phyloP scores from a whole-genome alignment of 2,113 vertebrate species.

The Oostethus manadensis region DNA sequence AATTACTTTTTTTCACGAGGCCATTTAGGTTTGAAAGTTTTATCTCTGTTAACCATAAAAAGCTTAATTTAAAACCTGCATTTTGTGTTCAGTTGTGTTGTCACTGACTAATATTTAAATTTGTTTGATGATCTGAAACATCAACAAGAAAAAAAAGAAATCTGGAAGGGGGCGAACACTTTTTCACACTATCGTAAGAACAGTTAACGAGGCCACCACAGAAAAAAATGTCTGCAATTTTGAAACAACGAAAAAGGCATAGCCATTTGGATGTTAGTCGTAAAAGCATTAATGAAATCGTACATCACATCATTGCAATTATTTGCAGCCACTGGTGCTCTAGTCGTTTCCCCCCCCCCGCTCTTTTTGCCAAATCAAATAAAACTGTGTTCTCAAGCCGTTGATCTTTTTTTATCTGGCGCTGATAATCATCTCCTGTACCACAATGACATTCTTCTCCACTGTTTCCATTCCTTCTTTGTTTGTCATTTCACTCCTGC shows the following conservation, averaged over 20 bases:
- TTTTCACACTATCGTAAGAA: too few species aligned
- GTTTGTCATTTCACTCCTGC: constrained; percentile 35
- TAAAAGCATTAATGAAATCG: constrained; percentile 58
- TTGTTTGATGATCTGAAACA: too few species aligned
- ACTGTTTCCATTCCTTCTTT: constrained; percentile 37
- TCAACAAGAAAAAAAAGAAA: too few species aligned
- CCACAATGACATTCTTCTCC: constrained; percentile 29
- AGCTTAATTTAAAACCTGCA: too few species aligned
- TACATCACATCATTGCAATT: constrained; percentile 56
- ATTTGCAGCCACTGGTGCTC: constrained; percentile 17
- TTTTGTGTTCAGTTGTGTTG: too few species aligned
- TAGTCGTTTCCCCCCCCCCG: constrained; percentile 19
- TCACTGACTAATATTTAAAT: too few species aligned
- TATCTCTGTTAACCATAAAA: too few species aligned
- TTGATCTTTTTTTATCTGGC: constrained; percentile 16
- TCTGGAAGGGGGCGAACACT: too few species aligned
- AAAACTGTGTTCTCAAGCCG: constrained; percentile 27
- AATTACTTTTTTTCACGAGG: too few species aligned
- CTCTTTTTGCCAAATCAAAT: constrained; percentile 20
- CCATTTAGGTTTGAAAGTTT: too few species aligned
- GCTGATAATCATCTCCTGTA: constrained; percentile 37
- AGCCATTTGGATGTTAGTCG: constrained; percentile 41
- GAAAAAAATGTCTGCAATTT: constrained; percentile 16
- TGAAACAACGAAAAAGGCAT: constrained; percentile 37
- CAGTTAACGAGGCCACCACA: constrained; percentile 23